These are phyloP conservation scores for Meta bourneti DNA, from an alignment of 2,888 invertebrate genomes.

Conservation along the genomic window DNA sequence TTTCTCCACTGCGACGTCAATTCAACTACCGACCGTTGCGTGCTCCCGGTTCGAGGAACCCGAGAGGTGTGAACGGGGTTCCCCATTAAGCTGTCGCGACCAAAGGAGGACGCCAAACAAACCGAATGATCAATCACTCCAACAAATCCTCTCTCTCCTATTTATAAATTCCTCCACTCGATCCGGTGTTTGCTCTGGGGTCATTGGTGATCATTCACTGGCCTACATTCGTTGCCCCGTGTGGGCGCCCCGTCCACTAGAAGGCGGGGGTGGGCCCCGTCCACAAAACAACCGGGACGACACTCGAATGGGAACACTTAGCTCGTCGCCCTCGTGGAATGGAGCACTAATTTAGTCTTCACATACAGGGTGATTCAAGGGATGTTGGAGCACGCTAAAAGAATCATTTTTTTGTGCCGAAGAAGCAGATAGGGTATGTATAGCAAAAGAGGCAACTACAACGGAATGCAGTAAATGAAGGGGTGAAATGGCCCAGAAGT, in stretches of 20 bases:
- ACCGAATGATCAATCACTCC: neutral
- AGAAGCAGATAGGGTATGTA: too few relatives aligned
- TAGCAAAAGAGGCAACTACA: too few relatives aligned
- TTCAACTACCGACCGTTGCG: too few relatives aligned
- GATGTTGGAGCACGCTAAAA: too few relatives aligned
- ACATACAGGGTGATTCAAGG: too few relatives aligned
- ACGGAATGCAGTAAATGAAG: too few relatives aligned
- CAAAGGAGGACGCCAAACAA: neutral
- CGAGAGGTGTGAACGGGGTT: neutral
- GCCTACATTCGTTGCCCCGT: constrained; percentile 15
- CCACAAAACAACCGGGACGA: neutral
- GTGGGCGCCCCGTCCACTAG: neutral
- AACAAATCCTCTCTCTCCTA: constrained; percentile 9
- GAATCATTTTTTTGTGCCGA: too few relatives aligned
- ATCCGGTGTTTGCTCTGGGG: constrained; percentile 56
- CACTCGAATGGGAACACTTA: neutral
- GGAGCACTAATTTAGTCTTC: too few relatives aligned
- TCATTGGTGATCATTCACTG: constrained; percentile 54
- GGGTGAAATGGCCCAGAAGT: too few relatives aligned
- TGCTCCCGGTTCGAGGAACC: neutral
- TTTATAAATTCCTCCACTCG: constrained; percentile 18
- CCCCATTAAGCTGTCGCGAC: neutral
- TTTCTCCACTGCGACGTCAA: too few relatives aligned
- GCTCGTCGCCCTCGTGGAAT: too few relatives aligned
- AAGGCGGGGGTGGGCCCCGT: neutral